These are phyloP conservation scores for Anodontia alba DNA, from an alignment of 2,888 invertebrate species.

Conservation along the genomic window DNA sequence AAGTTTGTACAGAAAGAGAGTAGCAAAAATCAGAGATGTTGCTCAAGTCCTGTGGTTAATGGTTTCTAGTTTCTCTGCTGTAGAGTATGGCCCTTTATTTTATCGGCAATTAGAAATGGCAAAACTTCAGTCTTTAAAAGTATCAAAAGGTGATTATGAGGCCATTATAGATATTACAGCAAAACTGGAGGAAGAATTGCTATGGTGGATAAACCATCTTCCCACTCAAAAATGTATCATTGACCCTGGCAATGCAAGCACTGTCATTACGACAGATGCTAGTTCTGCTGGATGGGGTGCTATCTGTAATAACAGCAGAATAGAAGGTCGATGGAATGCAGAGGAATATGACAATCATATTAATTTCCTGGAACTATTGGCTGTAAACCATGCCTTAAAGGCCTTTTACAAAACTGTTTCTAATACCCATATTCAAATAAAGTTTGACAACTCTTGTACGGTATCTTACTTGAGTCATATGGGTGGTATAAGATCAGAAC, in stretches of 20 bases:
- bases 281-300: slow-evolving; percentile 15
- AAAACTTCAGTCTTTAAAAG: slow-evolving; percentile 1
- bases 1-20: slow-evolving; percentile 20
- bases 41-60: slow-evolving; percentile 10
- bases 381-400: slow-evolving; percentile 34
- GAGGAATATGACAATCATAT: slow-evolving; percentile 38
- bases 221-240: slow-evolving; percentile 11
- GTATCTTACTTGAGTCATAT: slow-evolving; percentile 41
- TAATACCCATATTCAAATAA: slow-evolving; percentile 36
- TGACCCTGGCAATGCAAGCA: slow-evolving; percentile 2
- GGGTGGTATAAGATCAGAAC: slow-evolving; percentile 25
- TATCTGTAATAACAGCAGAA: background rate
- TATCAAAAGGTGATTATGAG: slow-evolving; percentile 14
- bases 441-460: slow-evolving; percentile 41
- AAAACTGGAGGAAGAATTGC: slow-evolving; percentile 6
- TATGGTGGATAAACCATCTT: slow-evolving; percentile 28
- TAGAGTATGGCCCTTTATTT: slow-evolving; percentile 24
- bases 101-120: background rate
- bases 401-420: slow-evolving; percentile 12
- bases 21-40: too few relatives aligned
- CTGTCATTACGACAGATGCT: slow-evolving; percentile 20
- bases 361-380: slow-evolving; percentile 46
- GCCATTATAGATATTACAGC: background rate
- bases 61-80: slow-evolving; percentile 22
- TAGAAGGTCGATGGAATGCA: slow-evolving; percentile 29